These are phyloP conservation scores for Stenurella melanura DNA, from an alignment of 2,888 invertebrate genomes.

Conservation along the genomic window DNA sequence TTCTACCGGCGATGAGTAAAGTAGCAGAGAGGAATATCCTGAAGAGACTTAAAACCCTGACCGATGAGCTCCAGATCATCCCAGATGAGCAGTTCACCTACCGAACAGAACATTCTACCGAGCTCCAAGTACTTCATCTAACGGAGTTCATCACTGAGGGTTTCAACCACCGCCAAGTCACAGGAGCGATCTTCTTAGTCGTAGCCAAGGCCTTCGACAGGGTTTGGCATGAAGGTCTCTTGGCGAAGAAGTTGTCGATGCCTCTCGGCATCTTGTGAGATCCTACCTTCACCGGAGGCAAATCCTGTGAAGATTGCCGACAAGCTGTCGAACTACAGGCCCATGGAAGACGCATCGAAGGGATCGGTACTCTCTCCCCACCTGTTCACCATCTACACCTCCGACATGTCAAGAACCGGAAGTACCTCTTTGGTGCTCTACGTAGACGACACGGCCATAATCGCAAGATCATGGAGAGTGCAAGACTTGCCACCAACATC, in stretches of 20 bases:
- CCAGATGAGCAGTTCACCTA: not conserved
- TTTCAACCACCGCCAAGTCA: not conserved
- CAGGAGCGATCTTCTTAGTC: not conserved
- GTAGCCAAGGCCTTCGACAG: slow-evolving; percentile 18
- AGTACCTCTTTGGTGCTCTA: too few relatives aligned
- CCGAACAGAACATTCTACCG: not conserved
- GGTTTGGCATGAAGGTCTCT: slow-evolving; percentile 36
- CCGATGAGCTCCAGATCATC: not conserved
- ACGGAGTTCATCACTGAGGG: not conserved
- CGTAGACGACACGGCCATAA: too few relatives aligned
- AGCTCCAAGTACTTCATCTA: not conserved
- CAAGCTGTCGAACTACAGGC: not conserved
- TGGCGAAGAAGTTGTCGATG: not conserved
- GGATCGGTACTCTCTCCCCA: too few relatives aligned
- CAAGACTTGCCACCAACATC: too few relatives aligned
- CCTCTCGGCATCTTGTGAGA: not conserved
- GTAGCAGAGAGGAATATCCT: slow-evolving; percentile 32
- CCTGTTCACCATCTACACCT: too few relatives aligned
- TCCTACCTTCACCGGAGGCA: not conserved
- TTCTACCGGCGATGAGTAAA: slow-evolving; percentile 40
- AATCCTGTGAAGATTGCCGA: not conserved
- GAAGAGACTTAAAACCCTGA: not conserved
- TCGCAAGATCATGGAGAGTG: too few relatives aligned
- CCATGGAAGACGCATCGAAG: too few relatives aligned
- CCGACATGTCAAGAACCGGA: too few relatives aligned